These are phyloP conservation scores for Pasiphila rectangulata DNA, from an alignment of 2,888 invertebrate species.

Conservation along the genomic window DNA sequence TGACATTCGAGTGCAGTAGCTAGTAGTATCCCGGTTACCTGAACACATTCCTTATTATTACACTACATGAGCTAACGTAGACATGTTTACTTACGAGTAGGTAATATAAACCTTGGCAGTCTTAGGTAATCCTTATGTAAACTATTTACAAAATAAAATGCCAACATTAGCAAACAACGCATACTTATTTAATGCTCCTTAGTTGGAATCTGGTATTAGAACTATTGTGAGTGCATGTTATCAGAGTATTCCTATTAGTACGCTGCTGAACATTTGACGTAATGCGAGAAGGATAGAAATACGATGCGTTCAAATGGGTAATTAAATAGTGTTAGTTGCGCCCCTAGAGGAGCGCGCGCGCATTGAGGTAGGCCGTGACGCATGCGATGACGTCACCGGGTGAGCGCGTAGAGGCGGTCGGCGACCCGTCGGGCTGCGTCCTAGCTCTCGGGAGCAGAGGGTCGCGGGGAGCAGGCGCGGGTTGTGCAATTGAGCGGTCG, in stretches of 20 bases:
- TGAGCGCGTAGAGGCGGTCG: constrained; percentile 64
- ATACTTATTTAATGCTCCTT: not conserved
- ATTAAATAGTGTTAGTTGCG: constrained; percentile 68
- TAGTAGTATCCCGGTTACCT: constrained; percentile 11
- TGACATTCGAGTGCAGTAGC: constrained; percentile 7
- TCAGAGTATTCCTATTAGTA: not conserved
- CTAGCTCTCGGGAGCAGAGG: constrained; percentile 62
- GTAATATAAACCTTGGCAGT: not conserved
- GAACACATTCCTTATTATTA: constrained; percentile 4
- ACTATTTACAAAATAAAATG: not conserved
- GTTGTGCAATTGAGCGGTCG: constrained; percentile 79
- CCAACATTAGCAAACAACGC: not conserved
- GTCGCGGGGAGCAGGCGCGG: constrained; percentile 43
- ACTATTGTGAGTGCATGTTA: not conserved
- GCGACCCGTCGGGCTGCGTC: constrained; percentile 62
- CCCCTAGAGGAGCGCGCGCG: constrained; percentile 78
- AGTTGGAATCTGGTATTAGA: not conserved
- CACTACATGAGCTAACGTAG: too few species aligned
- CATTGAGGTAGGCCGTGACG: constrained; percentile 83
- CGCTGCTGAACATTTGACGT: not conserved
- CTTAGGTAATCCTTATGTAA: not conserved
- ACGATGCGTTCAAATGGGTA: constrained; percentile 31
- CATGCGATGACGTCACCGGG: constrained; percentile 69
- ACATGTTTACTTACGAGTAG: not conserved
- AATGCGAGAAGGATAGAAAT: constrained; percentile 11